These are phyloP conservation scores for Zapornia atra DNA, from an alignment of 2,113 vertebrate genomes.

Conservation along the genomic window DNA sequence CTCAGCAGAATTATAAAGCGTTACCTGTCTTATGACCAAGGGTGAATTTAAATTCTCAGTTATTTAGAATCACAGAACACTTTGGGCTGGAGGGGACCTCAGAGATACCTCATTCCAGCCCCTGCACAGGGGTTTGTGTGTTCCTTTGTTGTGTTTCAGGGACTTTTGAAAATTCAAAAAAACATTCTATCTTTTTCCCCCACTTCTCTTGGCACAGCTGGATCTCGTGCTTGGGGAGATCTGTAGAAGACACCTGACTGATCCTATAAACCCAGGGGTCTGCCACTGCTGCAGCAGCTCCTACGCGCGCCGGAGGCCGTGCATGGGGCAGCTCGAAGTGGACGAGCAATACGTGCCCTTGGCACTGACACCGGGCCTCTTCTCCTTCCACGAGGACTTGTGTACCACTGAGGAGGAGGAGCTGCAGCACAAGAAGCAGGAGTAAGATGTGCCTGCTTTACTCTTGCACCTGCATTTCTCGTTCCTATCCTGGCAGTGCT, in stretches of 20 bases:
- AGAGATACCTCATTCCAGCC: too few relatives aligned
- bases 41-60: not conserved
- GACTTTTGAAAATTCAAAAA: not conserved
- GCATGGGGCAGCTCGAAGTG: slow-evolving; percentile 10
- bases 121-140: too few relatives aligned
- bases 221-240: slow-evolving; percentile 55
- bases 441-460: not conserved
- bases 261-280: not conserved
- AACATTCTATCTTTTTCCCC: too few relatives aligned
- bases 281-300: slow-evolving; percentile 48
- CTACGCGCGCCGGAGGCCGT: not conserved
- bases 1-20: not conserved
- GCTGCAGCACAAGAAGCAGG: slow-evolving; percentile 47
- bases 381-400: slow-evolving; percentile 21
- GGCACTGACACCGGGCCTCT: not conserved
- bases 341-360: slow-evolving; percentile 16
- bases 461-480: not conserved
- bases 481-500: not conserved
- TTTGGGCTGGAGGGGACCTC: too few relatives aligned
- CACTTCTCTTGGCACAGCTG: not conserved
- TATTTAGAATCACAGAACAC: not conserved
- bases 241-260: slow-evolving; percentile 25
- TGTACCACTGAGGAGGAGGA: not conserved
- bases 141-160: not conserved
- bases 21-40: not conserved